Evolutionary conservation across 2,113 vertebrate genomes (phyloP).

Genomic region (Austrofundulus limnaeus): DNA sequence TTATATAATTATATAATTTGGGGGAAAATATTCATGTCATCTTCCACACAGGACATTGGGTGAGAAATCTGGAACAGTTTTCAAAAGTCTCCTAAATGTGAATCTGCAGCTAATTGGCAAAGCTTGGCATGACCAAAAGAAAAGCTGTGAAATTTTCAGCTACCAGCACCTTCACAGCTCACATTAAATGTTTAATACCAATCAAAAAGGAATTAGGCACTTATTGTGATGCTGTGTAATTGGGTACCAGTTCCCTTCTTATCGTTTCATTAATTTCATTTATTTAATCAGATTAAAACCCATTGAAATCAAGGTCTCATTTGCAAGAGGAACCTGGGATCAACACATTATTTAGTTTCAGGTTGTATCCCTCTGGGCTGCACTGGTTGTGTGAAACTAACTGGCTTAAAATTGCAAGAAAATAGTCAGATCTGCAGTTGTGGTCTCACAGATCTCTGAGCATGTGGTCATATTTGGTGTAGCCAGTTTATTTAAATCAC

Average conservation of each 20-base stretch:
- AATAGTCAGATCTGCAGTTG: too few relatives aligned
- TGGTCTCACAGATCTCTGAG: too few relatives aligned
- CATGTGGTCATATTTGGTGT: too few relatives aligned
- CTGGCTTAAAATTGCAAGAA: too few relatives aligned
- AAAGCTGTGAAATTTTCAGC: neutral
- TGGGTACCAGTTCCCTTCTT: neutral
- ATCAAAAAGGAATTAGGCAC: neutral
- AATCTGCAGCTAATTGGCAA: conserved; percentile 22
- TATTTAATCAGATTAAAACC: too few relatives aligned
- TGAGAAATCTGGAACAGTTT: conserved; percentile 4
- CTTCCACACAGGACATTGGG: conserved; percentile 2
- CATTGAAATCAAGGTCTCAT: too few relatives aligned
- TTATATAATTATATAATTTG: conserved; percentile 2
- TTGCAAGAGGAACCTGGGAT: too few relatives aligned
- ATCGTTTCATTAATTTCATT: too few relatives aligned
- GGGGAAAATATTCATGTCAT: conserved; percentile 15
- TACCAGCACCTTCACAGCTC: neutral
- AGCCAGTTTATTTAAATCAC: too few relatives aligned
- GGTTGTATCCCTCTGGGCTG: too few relatives aligned
- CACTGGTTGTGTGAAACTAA: too few relatives aligned
- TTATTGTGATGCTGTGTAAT: neutral
- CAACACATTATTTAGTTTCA: too few relatives aligned
- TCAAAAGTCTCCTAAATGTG: neutral
- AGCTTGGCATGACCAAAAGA: conserved; percentile 25
- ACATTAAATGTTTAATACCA: neutral